Percentiles rank a stretch among this genome's conserved stretches.
phyloP scores from a whole-genome alignment of 2,797 vertebrate genomes.

The Xenentodon cancila region DNA sequence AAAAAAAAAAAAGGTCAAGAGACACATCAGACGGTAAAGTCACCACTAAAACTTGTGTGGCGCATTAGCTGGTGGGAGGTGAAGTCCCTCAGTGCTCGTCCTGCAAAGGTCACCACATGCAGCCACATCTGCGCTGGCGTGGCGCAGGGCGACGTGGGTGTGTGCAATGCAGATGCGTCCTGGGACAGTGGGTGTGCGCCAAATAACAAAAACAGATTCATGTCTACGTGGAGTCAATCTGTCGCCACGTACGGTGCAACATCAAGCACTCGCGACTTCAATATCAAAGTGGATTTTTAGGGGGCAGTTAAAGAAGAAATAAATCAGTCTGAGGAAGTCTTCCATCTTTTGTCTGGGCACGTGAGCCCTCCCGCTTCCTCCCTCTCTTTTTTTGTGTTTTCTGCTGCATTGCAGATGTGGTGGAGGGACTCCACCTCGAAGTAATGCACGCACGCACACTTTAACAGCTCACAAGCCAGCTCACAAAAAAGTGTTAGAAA shows the following conservation, averaged over 20 bases:
- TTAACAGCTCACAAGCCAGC: constrained; percentile 20
- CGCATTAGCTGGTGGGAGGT: constrained; percentile 44
- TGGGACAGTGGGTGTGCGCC: constrained; percentile 29
- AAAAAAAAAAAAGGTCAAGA: constrained; percentile 10
- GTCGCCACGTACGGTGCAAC: constrained; percentile 18
- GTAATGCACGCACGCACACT: constrained; percentile 49
- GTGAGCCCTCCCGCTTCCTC: constrained; percentile 60
- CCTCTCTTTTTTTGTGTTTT: constrained; percentile 71
- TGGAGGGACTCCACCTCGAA: constrained; percentile 80
- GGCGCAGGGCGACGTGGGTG: constrained; percentile 42
- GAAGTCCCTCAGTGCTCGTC: constrained; percentile 49
- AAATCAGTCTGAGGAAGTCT: constrained; percentile 58
- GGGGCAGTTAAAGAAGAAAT: constrained; percentile 11
- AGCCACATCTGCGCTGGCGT: constrained; percentile 55
- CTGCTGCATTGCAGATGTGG: constrained; percentile 88
- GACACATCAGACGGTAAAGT: constrained; percentile 14
- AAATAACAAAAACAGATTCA: background rate
- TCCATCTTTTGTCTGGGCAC: constrained; percentile 66
- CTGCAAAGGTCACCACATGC: constrained; percentile 70
- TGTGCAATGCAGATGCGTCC: constrained; percentile 68
- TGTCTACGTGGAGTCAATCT: constrained; percentile 10
- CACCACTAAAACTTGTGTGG: constrained; percentile 10
- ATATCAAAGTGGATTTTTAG: constrained; percentile 27
- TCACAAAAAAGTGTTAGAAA: constrained; percentile 55
- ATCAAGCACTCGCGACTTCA: constrained; percentile 10